Percentiles rank a stretch among this genome's conserved stretches.
phyloP scores from a whole-genome alignment of 53 echinoderm and acorn worm genomes.

The Stichopus horrens region DNA sequence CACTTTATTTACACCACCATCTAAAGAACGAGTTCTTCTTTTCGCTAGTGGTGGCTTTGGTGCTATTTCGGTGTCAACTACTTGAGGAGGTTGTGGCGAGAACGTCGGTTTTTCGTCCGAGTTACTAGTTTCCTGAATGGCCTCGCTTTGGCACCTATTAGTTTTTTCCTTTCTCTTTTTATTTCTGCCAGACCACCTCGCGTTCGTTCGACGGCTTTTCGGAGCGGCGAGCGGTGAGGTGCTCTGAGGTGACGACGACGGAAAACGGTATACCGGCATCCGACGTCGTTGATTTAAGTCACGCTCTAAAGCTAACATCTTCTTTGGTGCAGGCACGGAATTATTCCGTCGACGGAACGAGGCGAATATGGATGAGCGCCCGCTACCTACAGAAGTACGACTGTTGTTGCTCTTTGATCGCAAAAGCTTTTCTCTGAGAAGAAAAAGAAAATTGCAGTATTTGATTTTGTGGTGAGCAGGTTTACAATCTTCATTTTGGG shows the following conservation, averaged over 20 bases:
- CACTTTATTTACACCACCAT: background rate
- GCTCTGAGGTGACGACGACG: conserved; percentile 48
- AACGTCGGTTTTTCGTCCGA: background rate
- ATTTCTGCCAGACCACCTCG: conserved; percentile 17
- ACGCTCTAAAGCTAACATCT: conserved; percentile 78
- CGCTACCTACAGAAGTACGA: conserved; percentile 33
- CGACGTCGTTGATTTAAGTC: conserved; percentile 75
- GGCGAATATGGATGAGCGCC: conserved; percentile 35
- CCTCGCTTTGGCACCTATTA: background rate
- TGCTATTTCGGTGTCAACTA: background rate
- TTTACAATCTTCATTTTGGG: no score
- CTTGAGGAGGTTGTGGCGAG: background rate
- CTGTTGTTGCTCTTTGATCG: conserved; percentile 36
- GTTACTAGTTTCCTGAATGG: conserved; percentile 11
- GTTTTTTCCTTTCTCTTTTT: background rate
- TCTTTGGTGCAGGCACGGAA: conserved; percentile 27
- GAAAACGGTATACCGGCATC: conserved; percentile 78
- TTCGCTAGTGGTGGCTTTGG: conserved; percentile 12
- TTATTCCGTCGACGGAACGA: conserved; percentile 34
- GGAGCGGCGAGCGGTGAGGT: conserved; percentile 18
- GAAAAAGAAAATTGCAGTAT: background rate
- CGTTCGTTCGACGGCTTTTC: conserved; percentile 6
- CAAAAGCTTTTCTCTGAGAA: conserved; percentile 7
- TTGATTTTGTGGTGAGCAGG: no score
- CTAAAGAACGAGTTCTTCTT: conserved; percentile 29